phyloP scores from a whole-genome alignment of 2,797 vertebrate genomes.

The Acanthornis magna region DNA sequence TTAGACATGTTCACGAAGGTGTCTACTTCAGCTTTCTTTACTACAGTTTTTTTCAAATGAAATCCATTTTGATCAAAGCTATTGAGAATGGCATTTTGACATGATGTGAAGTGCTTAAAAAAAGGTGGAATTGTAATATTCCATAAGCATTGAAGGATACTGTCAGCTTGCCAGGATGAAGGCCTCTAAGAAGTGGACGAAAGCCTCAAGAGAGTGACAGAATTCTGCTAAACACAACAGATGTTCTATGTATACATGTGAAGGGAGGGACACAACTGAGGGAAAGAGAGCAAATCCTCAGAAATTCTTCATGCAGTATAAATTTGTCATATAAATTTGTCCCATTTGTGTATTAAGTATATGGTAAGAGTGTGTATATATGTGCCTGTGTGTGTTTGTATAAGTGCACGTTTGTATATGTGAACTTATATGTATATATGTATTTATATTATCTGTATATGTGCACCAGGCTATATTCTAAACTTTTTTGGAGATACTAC shows the following conservation, averaged over 20 bases:
- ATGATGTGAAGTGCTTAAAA: not conserved
- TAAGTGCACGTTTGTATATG: too few species aligned
- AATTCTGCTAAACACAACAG: not conserved
- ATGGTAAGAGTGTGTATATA: accelerated
- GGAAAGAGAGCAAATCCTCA: not conserved
- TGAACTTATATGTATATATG: not conserved
- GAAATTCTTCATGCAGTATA: not conserved
- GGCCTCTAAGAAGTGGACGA: not conserved
- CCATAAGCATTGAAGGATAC: not conserved
- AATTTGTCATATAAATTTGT: not conserved
- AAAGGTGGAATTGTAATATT: not conserved
- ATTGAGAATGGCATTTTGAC: not conserved
- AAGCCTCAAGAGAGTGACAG: not conserved
- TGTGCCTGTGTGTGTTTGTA: accelerated
- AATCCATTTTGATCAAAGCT: not conserved
- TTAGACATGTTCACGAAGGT: not conserved
- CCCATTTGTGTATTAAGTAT: not conserved
- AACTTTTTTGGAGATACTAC: not conserved
- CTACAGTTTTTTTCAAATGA: not conserved
- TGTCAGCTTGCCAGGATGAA: not conserved
- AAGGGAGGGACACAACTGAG: not conserved
- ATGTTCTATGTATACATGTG: not conserved
- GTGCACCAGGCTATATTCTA: not conserved
- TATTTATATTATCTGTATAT: accelerated
- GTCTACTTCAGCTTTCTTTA: not conserved